Percentiles rank a stretch among this genome's conserved stretches.
These are phyloP conservation scores for Aselliscus stoliczkanus DNA, from an alignment of 2,797 vertebrate species.

Conservation along the genomic window DNA sequence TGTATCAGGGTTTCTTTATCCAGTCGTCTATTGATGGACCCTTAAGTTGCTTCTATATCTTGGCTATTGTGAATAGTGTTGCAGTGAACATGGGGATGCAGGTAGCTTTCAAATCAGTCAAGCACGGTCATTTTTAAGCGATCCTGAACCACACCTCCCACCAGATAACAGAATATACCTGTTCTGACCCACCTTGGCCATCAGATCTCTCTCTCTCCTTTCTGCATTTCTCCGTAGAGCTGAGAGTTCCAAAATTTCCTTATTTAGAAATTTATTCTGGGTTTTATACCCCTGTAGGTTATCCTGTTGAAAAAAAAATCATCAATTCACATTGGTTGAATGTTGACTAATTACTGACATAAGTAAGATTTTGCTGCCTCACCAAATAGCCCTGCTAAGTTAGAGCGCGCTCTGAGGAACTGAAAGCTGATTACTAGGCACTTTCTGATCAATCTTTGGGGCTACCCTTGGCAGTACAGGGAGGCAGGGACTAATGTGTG, in stretches of 20 bases:
- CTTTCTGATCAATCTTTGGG: neutral
- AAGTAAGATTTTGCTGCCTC: neutral
- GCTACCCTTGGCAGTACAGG: neutral
- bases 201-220: constrained; percentile 88
- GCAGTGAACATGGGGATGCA: too few relatives aligned
- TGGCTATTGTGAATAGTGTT: too few relatives aligned
- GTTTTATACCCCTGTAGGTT: constrained; percentile 96
- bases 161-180: accelerated
- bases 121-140: too few relatives aligned
- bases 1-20: too few relatives aligned
- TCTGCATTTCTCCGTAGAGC: constrained; percentile 93
- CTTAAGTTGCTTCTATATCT: too few relatives aligned
- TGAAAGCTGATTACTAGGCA: neutral
- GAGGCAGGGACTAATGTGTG: neutral
- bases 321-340: neutral
- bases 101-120: too few relatives aligned
- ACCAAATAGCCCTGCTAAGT: neutral
- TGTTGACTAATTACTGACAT: neutral
- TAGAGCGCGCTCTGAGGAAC: neutral
- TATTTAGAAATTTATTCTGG: constrained; percentile 98
- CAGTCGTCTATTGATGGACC: too few relatives aligned
- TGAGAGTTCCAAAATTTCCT: constrained; percentile 97
- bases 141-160: neutral
- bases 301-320: constrained; percentile 85
- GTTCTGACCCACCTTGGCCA: constrained; percentile 88